A percentile compares a stretch with the other conserved stretches of the same genome.
Evolutionary conservation across 1,140 invertebrate genomes (phyloP).

Genomic region (Leptoteleia sp.): DNA sequence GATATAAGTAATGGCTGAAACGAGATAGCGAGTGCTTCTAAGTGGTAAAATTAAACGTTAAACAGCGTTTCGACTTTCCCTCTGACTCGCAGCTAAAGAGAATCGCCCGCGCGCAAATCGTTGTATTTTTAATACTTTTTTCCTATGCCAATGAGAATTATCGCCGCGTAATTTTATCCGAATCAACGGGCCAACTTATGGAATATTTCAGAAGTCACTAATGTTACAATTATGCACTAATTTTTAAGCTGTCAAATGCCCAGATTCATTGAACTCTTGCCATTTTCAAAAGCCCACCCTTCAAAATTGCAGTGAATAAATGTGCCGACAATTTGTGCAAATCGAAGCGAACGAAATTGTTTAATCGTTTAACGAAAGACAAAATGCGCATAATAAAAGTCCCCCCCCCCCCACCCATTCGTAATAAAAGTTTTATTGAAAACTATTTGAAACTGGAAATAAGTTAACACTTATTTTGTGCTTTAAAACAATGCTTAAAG

Average conservation of each 20-base stretch:
- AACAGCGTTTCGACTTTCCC: conserved; percentile 52
- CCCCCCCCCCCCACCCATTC: too few relatives aligned
- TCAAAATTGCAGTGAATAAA: conserved; percentile 1
- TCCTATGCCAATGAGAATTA: conserved; percentile 24
- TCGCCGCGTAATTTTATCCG: conserved; percentile 15
- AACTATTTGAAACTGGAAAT: too few relatives aligned
- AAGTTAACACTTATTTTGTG: too few relatives aligned
- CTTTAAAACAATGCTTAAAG: too few relatives aligned
- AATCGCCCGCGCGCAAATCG: conserved; percentile 32
- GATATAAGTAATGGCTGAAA: conserved; percentile 65
- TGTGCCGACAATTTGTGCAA: background rate
- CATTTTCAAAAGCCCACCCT: background rate
- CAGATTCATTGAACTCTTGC: too few relatives aligned
- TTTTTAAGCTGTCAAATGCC: conserved; percentile 20
- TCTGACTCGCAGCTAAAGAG: conserved; percentile 31
- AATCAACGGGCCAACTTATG: conserved; percentile 23
- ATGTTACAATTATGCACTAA: conserved; percentile 13
- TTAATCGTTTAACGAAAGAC: background rate
- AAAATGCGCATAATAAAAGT: too few relatives aligned
- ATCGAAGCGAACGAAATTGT: background rate
- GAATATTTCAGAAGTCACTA: conserved; percentile 6
- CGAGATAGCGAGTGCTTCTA: conserved; percentile 61
- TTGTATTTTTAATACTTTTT: conserved; percentile 32
- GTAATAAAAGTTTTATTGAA: too few relatives aligned
- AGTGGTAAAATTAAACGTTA: conserved; percentile 66